Evolutionary conservation across 1,140 invertebrate genomes (phyloP), one percentile per base, ranked within the genome.

Genomic region (Zaprionus tsacasi): DNA sequence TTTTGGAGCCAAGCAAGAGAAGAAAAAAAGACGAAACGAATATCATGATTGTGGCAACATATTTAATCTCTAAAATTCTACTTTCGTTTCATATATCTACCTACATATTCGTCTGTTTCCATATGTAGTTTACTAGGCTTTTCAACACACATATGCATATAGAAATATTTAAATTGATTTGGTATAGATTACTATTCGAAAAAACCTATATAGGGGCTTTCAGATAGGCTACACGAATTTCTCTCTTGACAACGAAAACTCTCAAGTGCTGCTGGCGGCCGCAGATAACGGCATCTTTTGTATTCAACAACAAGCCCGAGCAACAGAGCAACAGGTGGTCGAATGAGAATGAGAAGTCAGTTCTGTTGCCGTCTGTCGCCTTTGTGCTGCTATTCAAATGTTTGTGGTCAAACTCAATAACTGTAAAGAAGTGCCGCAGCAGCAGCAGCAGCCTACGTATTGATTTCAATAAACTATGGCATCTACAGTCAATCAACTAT

Each of bases 351-450:
- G 48, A 35, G 50, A 38, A 64, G 56, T 65, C 25, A 17, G 59
- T 78, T 75, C 52, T 68, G 17, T 38, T 60, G 25, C 50, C 60
- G 27, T 30, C 25, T 45, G 45, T 57, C 33, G 50, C 38, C 35
- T 74, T 56, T 67, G 60, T 55, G 50, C 50, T 70, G 45, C 56
- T 69, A 70, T 86, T 79, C 57, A 82, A 79, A 78, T 74, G 76
- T 82, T 87, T 87, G 82, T 75, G 77, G 77, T 80, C 80, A 82
- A 88, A 80, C 83, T 78, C 72, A 77, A 78, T 75, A 78, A 88
- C 80, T 75, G 83, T 78, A 65, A 56, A 48, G 35, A 33, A 30
- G 21, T 35, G 52, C 21, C 21, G 21, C 21, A 21, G 21, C 21
- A 21, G 21, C 21, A 21, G 21, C 21, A 21, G 21, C 50, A 38